These are phyloP conservation scores for Ibidorhyncha struthersii DNA, from an alignment of 2,113 vertebrate genomes.

Conservation along the genomic window DNA sequence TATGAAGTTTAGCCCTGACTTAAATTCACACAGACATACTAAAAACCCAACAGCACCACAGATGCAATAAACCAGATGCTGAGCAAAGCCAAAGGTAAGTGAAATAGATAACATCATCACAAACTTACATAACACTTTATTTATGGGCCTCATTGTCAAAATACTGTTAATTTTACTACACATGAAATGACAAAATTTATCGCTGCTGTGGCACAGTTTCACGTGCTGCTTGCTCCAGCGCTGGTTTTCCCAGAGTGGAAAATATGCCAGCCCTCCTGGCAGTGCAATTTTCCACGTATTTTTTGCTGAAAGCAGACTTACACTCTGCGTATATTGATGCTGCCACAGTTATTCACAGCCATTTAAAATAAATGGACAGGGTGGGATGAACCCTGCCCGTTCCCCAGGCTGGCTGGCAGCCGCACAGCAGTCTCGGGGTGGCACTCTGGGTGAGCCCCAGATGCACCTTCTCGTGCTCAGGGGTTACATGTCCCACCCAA, in stretches of 20 bases:
- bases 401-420: too few relatives aligned
- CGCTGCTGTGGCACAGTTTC: background rate
- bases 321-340: rapidly evolving
- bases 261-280: background rate
- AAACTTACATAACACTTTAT: background rate
- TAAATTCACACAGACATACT: background rate
- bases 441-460: background rate
- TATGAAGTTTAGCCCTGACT: slow-evolving; percentile 16
- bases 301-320: too few relatives aligned
- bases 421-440: too few relatives aligned
- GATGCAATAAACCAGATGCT: slow-evolving; percentile 17
- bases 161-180: background rate
- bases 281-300: rapidly evolving
- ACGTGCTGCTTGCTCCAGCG: background rate
- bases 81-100: background rate
- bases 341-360: background rate
- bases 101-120: background rate
- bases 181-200: background rate
- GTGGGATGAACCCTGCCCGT: too few relatives aligned
- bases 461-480: background rate
- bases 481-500: background rate
- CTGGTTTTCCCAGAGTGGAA: background rate
- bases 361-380: too few relatives aligned
- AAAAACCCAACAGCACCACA: background rate
- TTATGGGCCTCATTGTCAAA: background rate